Evolutionary conservation across 2,113 vertebrate genomes (phyloP), one percentile per base, ranked within the genome.

Genomic region (Psittacula cyanocephala): DNA sequence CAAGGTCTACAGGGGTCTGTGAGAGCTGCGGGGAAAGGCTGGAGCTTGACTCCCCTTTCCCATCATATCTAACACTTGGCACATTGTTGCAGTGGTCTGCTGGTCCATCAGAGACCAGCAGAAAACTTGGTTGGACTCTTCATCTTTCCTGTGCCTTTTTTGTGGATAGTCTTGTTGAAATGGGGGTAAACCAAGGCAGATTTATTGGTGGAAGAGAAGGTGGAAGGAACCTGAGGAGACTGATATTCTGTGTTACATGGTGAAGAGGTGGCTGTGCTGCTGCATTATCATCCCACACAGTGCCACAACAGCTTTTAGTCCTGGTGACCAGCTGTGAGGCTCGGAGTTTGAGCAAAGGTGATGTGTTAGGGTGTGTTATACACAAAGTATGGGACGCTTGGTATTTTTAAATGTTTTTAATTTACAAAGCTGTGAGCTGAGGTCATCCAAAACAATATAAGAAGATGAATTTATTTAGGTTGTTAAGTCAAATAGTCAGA

Each of bases 61-160:
- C 16, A 16, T 14, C 5, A 0, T 9, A 25, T 27, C 37, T 69
- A 31, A 57, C 19, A 17, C 22, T 41, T n/a, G 14, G 16, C 49
- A 46, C 8, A 1, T 6, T 41, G 14, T 49, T 4, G 1, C 27
- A 13, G 46, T 15, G 9, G 6, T n/a, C 64, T 33, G 5, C 16
- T 49, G 41, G 35, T 68, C 25, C 9, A 3, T 43, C 11, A 29
- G 37, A 27, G 29, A 72, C 5, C 41, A 23, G 6, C 5, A 14
- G 29, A 69, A 72, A 60, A 2, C 3, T 52, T 29, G 4, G 9
- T 27, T 72, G 29, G 35, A 18, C 7, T 52, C 11, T 52, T 85
- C 11, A 43, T 8, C 39, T 60, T 39, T 79, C 33, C 24, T 47
- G 16, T 8, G n/a, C 27, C 22, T 55, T 68, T 71, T 68, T 24